Base-by-base conservation (phyloP, 2,888 invertebrate genomes). In the Marronus borbonicus region DNA sequence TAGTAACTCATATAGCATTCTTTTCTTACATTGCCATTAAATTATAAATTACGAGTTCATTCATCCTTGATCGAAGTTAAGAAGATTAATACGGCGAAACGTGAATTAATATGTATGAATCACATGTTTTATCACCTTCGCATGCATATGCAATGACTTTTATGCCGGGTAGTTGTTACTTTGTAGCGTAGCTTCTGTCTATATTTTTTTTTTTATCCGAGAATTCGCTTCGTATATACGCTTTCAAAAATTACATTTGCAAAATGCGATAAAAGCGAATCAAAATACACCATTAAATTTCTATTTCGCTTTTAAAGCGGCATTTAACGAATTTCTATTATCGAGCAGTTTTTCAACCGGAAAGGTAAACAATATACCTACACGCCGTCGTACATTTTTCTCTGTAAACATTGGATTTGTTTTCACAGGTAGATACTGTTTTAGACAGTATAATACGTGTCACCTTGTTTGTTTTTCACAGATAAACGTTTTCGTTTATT, bases 31-130 rank as follows among this genome's bases (percentile, higher is more conserved):
- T 24, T 3, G 24, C 31, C 8, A 28, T 24, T 62, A 28, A 28
- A 62, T 62, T 62, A 31, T 8, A 14, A 28, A 28, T 31, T 24
- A 62, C 68, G 12, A 14, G 68, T 49, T 68, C 50, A 68, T 68
- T 68, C 68, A 68, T 68, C 68, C 28, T 68, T 68, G 24, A 14
- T 36, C 50, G 24, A 20, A 68, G 50, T 50, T 10, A 49, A 36
- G 62, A 39, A 66, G 44, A 39, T 28, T 28, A 50, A 14, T 50
- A 14, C 24, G 28, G 28, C 10, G 28, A 68, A 68, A 68, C 68
- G 3, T 24, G 68, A 66, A 50, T 68, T 68, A 68, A 52, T 68
- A 50, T 50, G 68, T 50, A 68, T 68, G 50, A 68, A 68, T 68
- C 50, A 68, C 68, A 28, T 50, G 49, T 68, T 50, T 68, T 68